These are phyloP conservation scores for Buphagus erythrorhynchus DNA, from an alignment of 2,797 vertebrate species.

Conservation along the genomic window DNA sequence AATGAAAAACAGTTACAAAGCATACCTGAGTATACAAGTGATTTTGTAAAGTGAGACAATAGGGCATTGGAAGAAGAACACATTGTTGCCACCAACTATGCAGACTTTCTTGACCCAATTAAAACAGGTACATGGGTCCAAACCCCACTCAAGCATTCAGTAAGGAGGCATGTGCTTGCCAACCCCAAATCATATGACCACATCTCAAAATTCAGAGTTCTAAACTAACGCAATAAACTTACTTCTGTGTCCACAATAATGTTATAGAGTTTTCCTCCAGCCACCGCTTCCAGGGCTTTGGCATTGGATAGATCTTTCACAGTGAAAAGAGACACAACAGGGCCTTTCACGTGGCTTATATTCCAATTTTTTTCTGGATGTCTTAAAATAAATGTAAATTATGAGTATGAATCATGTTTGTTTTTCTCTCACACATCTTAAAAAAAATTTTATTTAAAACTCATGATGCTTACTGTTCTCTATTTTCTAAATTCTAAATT, in stretches of 20 bases:
- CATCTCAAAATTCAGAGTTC: background rate
- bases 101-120: background rate
- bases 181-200: accelerated
- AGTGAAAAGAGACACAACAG: conserved; percentile 86
- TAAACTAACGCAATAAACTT: background rate
- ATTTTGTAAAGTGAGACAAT: background rate
- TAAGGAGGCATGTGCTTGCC: background rate
- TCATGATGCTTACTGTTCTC: background rate
- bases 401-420: background rate
- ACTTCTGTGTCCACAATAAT: conserved; percentile 95
- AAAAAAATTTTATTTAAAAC: background rate
- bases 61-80: background rate
- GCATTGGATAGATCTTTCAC: conserved; percentile 85
- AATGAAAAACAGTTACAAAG: conserved; percentile 10
- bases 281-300: conserved; percentile 90
- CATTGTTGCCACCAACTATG: background rate
- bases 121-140: accelerated
- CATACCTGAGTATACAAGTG: background rate
- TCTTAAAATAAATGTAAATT: conserved; percentile 72
- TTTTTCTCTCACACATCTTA: background rate
- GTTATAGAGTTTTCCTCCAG: conserved; percentile 92
- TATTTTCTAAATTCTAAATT: background rate
- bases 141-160: background rate
- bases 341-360: conserved; percentile 86
- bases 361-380: conserved; percentile 92